Base-by-base conservation (phyloP, 2,113 vertebrate species). In the Psittacula cyanocephala region DNA sequence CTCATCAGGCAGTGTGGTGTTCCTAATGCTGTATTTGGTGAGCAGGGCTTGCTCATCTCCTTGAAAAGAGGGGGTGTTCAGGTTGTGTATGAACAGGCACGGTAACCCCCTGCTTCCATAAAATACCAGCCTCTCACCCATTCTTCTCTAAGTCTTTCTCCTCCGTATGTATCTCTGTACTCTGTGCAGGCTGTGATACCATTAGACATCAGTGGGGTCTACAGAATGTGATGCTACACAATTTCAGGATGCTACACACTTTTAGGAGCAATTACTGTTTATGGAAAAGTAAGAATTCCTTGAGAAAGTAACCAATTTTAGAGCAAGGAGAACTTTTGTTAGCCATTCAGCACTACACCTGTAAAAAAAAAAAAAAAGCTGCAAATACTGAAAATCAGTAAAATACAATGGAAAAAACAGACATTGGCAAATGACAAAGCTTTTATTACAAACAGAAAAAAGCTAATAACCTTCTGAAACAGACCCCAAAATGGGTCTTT, bases 371-470 rank as follows among this genome's bases (percentile, higher is more conserved):
- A 22, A 57, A 86, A 59, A 94, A 95, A 17, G 19, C n/a, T 59
- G 78, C 55, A 89, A 95, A 92, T 77, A 72, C 89, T 78, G 70
- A 88, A 83, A 97, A 96, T 91, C 81, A 91, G 20, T 81, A 86
- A 97, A 88, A 95, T 91, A 82, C 43, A 88, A 71, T 88, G 68
- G 39, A 83, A 81, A 94, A 92, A 43, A 39, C 33, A 69, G 91
- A 91, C 78, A 63, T 68, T 91, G 92, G 96, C 68, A 95, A 96
- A 96, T 96, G 91, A 64, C 88, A 94, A 92, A 94, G 67, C 59
- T 80, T 95, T 39, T 69, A 90, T 97, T 97, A 92, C 89, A 95
- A 95, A 81, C 57, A 95, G 63, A 87, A 89, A 89, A 93, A 96
- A 96, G 35, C 90, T 97, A 93, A 93, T 71, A 92, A n/a, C 28